These are phyloP conservation scores for Lasiurus cinereus DNA, from an alignment of 2,113 vertebrate genomes.

Conservation along the genomic window DNA sequence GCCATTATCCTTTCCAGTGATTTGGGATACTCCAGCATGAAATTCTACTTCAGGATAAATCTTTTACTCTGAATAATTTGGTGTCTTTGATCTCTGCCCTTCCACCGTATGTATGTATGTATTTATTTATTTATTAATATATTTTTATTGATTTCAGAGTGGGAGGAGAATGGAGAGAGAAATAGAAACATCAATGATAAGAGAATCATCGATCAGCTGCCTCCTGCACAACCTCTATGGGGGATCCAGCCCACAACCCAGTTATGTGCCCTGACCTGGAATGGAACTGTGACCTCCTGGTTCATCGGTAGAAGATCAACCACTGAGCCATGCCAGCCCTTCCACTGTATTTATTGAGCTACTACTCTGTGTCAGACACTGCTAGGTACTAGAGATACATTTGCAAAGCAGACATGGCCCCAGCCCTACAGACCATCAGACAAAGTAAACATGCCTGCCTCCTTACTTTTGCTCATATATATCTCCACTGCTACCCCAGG, in stretches of 20 bases:
- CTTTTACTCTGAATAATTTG: not conserved
- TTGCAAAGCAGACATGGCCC: not conserved
- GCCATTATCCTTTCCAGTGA: not conserved
- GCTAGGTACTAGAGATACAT: not conserved
- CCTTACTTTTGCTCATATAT: not conserved
- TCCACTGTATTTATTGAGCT: not conserved
- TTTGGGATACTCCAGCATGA: not conserved
- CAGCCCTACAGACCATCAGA: not conserved
- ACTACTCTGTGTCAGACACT: not conserved
- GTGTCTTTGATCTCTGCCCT: constrained; percentile 1
- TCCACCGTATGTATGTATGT: not conserved
- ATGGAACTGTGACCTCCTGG: too few species aligned
- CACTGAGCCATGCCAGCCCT: too few species aligned
- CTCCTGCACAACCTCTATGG: too few species aligned
- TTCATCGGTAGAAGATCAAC: too few species aligned
- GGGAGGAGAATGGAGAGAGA: too few species aligned
- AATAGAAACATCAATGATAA: too few species aligned
- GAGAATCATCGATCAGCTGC: too few species aligned
- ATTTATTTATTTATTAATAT: too few species aligned
- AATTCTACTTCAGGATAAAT: not conserved
- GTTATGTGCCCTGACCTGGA: too few species aligned
- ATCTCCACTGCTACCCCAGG: not conserved
- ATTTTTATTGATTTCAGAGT: too few species aligned
- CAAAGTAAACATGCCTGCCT: not conserved
- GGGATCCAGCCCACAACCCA: too few species aligned